Evolutionary conservation across 2,888 invertebrate genomes (phyloP).

Genomic region (Agriotes lineatus): DNA sequence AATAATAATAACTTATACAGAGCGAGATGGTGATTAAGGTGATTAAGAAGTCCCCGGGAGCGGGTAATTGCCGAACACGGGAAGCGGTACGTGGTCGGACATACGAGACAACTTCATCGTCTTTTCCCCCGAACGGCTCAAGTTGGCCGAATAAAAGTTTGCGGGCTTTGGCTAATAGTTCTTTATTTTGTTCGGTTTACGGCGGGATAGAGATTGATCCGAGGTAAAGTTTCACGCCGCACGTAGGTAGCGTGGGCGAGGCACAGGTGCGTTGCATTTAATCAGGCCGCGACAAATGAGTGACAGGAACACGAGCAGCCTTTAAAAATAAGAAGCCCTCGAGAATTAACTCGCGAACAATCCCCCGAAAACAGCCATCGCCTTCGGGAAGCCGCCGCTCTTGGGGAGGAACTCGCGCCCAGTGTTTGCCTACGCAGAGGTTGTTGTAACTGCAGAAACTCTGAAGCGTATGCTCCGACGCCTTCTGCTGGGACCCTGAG

Average conservation of each 20-base stretch:
- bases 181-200: conserved; percentile 61
- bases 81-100: conserved; percentile 54
- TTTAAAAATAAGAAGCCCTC: conserved; percentile 24
- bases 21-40: conserved; percentile 18
- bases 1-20: conserved; percentile 36
- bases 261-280: conserved; percentile 37
- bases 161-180: conserved; percentile 60
- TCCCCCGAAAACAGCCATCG: background rate
- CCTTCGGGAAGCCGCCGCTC: background rate
- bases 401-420: background rate
- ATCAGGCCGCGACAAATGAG: conserved; percentile 37
- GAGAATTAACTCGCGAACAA: conserved; percentile 17
- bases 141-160: conserved; percentile 57
- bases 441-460: background rate
- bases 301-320: conserved; percentile 32
- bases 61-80: conserved; percentile 52
- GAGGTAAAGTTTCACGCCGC: conserved; percentile 41
- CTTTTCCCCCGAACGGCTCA: conserved; percentile 48
- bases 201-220: conserved; percentile 57
- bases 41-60: conserved; percentile 47
- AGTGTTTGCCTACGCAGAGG: background rate
- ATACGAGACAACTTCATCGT: conserved; percentile 55
- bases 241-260: conserved; percentile 19
- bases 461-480: no score
- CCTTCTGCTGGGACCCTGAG: no score